phyloP scores from a whole-genome alignment of 1,140 invertebrate species.

The Drosophila kikkawai region DNA sequence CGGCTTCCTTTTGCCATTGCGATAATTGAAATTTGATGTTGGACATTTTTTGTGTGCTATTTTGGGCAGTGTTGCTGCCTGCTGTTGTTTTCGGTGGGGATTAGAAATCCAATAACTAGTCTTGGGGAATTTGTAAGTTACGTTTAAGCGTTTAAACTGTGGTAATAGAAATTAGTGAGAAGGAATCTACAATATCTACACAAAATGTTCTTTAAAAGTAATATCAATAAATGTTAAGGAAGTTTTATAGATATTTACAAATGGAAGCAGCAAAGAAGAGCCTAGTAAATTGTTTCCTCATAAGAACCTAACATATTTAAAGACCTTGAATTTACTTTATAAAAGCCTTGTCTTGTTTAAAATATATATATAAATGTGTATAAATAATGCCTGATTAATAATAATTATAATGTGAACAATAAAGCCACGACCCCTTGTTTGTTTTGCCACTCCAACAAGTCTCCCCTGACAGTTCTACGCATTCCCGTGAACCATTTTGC shows the following conservation, averaged over 20 bases:
- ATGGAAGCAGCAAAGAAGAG: not conserved
- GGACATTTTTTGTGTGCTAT: constrained; percentile 19
- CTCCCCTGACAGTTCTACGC: constrained; percentile 17
- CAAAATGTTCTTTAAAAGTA: not conserved
- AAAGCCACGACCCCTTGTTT: constrained; percentile 10
- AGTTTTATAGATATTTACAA: not conserved
- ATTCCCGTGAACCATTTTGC: constrained; percentile 34
- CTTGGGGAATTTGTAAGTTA: not conserved
- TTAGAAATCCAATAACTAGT: constrained; percentile 15
- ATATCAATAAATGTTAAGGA: not conserved
- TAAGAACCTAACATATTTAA: not conserved
- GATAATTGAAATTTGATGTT: constrained; percentile 79
- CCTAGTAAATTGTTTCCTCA: not conserved
- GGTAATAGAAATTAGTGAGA: not conserved
- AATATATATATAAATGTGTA: not conserved
- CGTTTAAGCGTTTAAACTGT: not conserved
- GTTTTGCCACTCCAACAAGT: not conserved
- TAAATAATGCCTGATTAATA: not conserved
- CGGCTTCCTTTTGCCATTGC: constrained; percentile 60
- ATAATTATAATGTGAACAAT: not conserved
- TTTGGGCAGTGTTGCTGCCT: constrained; percentile 30
- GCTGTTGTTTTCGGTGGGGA: not conserved
- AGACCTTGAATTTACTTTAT: not conserved
- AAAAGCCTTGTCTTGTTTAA: not conserved
- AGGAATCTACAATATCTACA: not conserved